A percentile compares a stretch with the other conserved stretches of the same genome.
phyloP scores from a whole-genome alignment of 1,140 invertebrate species.

The Drosophila ironensis region DNA sequence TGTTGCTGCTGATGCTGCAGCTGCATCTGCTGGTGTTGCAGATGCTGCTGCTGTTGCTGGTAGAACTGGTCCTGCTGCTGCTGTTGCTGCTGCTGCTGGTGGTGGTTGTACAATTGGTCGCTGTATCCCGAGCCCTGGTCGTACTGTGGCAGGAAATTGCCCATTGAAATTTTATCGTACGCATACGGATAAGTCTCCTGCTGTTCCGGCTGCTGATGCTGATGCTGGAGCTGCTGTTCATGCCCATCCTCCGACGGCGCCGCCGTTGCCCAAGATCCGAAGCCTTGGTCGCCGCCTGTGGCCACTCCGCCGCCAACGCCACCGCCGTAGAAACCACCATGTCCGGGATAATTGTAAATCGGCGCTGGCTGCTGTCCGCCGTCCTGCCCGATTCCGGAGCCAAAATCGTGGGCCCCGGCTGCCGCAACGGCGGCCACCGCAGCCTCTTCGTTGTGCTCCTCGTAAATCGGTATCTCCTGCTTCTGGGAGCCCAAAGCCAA shows the following conservation, averaged over 20 bases:
- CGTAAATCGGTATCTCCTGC: constrained; percentile 79
- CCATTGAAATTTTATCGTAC: constrained; percentile 74
- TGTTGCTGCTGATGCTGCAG: constrained; percentile 38
- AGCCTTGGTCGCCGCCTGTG: constrained; percentile 19
- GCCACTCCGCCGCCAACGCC: neutral
- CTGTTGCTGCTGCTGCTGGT: constrained; percentile 33
- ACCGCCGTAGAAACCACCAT: constrained; percentile 17
- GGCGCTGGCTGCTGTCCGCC: constrained; percentile 36
- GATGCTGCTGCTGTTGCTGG: constrained; percentile 36
- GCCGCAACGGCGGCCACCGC: constrained; percentile 60
- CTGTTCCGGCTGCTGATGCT: constrained; percentile 9
- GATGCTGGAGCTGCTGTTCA: constrained; percentile 3
- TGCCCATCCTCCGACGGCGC: constrained; percentile 1
- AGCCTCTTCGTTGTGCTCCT: constrained; percentile 77
- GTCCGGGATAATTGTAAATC: constrained; percentile 64
- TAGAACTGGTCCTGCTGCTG: constrained; percentile 9
- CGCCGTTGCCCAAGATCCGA: constrained; percentile 34
- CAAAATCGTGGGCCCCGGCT: constrained; percentile 45
- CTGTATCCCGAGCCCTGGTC: constrained; percentile 58
- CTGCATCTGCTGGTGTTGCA: no score
- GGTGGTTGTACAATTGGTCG: constrained; percentile 28
- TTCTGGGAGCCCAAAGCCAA: constrained; percentile 52
- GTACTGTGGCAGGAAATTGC: constrained; percentile 73
- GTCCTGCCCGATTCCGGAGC: constrained; percentile 14
- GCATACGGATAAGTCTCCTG: constrained; percentile 42